Evolutionary conservation across 2,113 vertebrate genomes (phyloP).

Genomic region (Xenopus tropicalis): UCB_Xtro_10.0 CM004447.2:71739501-71740000

Average conservation of each 20-base stretch:
- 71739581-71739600: conserved; percentile 73
- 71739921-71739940: too few species aligned
- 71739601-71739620: conserved; percentile 72
- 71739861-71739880: too few species aligned
- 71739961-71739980: too few species aligned
- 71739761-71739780: not conserved
- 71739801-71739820: too few species aligned
- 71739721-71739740: conserved; percentile 37
- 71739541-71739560: conserved; percentile 74
- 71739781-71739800: too few species aligned
- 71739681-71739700: conserved; percentile 71
- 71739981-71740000: too few species aligned
- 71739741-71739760: too few species aligned
- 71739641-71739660: conserved; percentile 80
- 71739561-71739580: conserved; percentile 69
- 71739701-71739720: conserved; percentile 66
- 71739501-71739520: conserved; percentile 64
- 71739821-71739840: too few species aligned
- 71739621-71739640: conserved; percentile 78
- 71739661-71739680: conserved; percentile 68
- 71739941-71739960: too few species aligned
- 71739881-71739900: too few species aligned
- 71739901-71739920: too few species aligned
- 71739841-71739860: too few species aligned
- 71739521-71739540: conserved; percentile 61